phyloP scores from a whole-genome alignment of 2,888 invertebrate genomes.

The Acleris cristana region DNA sequence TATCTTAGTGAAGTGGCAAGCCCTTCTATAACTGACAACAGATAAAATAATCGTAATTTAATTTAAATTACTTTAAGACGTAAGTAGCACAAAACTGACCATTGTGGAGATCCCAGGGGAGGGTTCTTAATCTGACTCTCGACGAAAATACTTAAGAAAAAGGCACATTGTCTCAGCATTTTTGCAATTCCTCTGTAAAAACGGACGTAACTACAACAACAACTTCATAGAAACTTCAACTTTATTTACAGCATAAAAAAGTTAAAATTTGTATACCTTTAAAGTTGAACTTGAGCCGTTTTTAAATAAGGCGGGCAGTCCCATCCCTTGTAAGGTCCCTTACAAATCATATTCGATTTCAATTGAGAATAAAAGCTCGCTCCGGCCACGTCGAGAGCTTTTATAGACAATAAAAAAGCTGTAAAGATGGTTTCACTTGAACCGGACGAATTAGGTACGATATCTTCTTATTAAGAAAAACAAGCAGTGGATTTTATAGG shows the following conservation, averaged over 20 bases:
- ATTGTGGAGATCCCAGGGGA: too few species aligned
- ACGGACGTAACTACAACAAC: too few species aligned
- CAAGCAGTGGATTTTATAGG: too few species aligned
- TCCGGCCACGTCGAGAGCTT: slow-evolving; percentile 9
- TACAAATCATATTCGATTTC: slow-evolving; percentile 29
- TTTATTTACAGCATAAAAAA: too few species aligned
- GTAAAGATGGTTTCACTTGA: slow-evolving; percentile 3
- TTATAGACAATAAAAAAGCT: slow-evolving; percentile 15
- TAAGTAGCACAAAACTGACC: background rate
- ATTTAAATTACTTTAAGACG: background rate
- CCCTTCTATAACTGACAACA: too few species aligned
- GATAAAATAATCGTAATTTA: too few species aligned
- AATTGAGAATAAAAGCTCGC: slow-evolving; percentile 16
- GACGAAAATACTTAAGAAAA: background rate
- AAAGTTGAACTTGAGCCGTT: too few species aligned
- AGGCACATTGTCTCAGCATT: background rate
- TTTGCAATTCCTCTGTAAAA: background rate
- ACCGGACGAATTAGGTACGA: slow-evolving; percentile 3
- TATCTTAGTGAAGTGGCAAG: background rate
- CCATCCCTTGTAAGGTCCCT: background rate
- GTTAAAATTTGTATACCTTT: too few species aligned
- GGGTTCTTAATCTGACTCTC: background rate
- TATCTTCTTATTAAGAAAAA: too few species aligned
- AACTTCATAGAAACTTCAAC: too few species aligned
- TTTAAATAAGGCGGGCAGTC: background rate